Conservation (phyloP, 2,797 vertebrate genomes). For the Channa striata region DNA sequence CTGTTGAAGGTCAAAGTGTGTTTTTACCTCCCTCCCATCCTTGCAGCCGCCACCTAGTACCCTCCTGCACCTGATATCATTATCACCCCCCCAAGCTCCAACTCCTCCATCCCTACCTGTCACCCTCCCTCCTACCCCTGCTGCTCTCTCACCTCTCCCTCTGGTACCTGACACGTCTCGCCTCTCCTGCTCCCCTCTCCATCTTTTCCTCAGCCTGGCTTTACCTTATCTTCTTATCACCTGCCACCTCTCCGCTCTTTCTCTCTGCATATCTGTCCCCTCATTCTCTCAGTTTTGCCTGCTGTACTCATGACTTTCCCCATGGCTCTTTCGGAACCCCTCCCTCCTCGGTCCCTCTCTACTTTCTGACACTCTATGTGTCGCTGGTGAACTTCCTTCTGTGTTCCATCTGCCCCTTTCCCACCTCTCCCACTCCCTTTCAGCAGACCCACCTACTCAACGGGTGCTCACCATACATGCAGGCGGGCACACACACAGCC, state of each 20-base stretch:
- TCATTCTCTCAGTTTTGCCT: constrained; percentile 31
- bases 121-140: constrained; percentile 52
- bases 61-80: constrained; percentile 67
- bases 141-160: constrained; percentile 64
- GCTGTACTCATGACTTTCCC: constrained; percentile 76
- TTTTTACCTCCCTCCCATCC: constrained; percentile 27
- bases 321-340: constrained; percentile 57
- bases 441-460: constrained; percentile 89
- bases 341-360: constrained; percentile 77
- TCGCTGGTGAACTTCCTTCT: constrained; percentile 89
- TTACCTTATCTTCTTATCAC: constrained; percentile 29
- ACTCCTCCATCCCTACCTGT: constrained; percentile 56
- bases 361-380: constrained; percentile 85
- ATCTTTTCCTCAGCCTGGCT: constrained; percentile 9
- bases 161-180: constrained; percentile 68
- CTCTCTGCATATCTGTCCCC: constrained; percentile 44
- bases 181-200: constrained; percentile 51
- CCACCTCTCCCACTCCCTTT: constrained; percentile 87
- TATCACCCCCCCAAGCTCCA: constrained; percentile 57
- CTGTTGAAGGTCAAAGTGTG: constrained; percentile 63
- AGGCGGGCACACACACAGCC: constrained; percentile 64
- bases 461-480: constrained; percentile 85
- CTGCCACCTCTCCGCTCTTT: constrained; percentile 38
- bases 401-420: constrained; percentile 91
- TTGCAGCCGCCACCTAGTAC: constrained; percentile 27